Conservation (phyloP, 2,113 vertebrate genomes). For the Carassius carassius region DNA sequence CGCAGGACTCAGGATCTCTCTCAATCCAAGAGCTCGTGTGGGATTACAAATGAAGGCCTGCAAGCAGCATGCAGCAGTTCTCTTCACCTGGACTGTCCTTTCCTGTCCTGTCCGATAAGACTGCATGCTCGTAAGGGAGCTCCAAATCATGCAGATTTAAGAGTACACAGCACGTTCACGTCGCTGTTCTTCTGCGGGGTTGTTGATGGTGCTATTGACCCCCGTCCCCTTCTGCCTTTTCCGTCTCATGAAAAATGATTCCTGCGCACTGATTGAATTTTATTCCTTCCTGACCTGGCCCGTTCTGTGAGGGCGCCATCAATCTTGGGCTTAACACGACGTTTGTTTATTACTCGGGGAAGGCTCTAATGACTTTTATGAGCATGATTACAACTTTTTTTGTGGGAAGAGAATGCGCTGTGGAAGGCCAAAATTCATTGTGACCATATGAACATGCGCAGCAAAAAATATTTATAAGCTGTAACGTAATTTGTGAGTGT, state of each 20-base stretch:
- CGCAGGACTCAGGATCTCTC: background rate
- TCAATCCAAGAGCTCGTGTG: no score
- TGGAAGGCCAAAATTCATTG: constrained; percentile 5
- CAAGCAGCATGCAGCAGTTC: background rate
- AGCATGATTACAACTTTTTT: constrained; percentile 65
- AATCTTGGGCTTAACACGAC: constrained; percentile 90
- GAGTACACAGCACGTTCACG: constrained; percentile 21
- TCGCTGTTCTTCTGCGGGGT: constrained; percentile 25
- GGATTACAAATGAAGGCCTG: background rate
- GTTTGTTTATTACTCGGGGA: constrained; percentile 90
- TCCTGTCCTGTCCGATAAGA: background rate
- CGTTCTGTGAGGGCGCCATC: constrained; percentile 83
- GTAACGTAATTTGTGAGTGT: background rate
- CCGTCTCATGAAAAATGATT: constrained; percentile 85
- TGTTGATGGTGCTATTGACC: constrained; percentile 61
- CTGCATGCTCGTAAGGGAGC: background rate
- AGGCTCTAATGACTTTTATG: constrained; percentile 82
- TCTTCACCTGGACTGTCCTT: background rate
- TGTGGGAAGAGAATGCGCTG: constrained; percentile 18
- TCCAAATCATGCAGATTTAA: constrained; percentile 32
- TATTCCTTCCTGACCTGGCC: constrained; percentile 87
- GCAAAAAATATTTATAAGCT: background rate
- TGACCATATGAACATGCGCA: background rate
- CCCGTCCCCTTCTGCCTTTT: constrained; percentile 79
- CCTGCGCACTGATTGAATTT: constrained; percentile 83